phyloP scores from a whole-genome alignment of 35 echinoderm and acorn worm species.

The Patiria miniata region DNA sequence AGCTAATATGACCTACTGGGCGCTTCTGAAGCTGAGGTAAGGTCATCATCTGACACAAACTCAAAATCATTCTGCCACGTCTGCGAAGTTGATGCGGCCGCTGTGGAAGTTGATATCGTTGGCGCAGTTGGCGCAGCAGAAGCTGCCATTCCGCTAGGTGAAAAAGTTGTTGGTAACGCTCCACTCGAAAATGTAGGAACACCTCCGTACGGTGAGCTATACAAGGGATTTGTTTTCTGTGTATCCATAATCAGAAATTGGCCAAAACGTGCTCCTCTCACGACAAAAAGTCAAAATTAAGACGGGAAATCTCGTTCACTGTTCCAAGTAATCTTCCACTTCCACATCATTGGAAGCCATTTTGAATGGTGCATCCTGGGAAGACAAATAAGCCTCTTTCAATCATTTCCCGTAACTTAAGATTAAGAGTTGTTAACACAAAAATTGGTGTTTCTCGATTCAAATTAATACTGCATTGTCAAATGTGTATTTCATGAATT shows the following conservation, averaged over 20 bases:
- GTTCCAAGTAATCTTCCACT: background rate
- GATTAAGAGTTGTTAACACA: no score
- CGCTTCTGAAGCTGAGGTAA: background rate
- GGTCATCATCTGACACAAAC: conserved; percentile 16
- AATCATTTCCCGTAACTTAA: background rate
- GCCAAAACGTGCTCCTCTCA: background rate
- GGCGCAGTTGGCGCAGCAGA: background rate
- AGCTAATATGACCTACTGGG: background rate
- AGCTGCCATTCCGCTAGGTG: background rate
- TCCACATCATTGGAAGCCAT: background rate
- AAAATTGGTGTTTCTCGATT: no score
- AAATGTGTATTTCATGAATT: no score
- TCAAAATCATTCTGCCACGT: conserved; percentile 40
- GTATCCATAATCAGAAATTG: background rate
- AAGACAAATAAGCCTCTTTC: conserved; percentile 1
- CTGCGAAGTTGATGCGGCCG: background rate
- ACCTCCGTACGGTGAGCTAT: background rate
- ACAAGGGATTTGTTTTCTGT: background rate
- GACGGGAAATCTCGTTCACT: background rate
- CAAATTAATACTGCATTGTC: no score
- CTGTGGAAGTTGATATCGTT: background rate
- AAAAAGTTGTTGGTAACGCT: background rate
- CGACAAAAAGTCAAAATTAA: background rate
- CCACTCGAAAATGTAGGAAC: background rate
- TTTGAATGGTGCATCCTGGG: background rate